Conservation (phyloP, 2,113 vertebrate genomes). For the Lontra canadensis region DNA sequence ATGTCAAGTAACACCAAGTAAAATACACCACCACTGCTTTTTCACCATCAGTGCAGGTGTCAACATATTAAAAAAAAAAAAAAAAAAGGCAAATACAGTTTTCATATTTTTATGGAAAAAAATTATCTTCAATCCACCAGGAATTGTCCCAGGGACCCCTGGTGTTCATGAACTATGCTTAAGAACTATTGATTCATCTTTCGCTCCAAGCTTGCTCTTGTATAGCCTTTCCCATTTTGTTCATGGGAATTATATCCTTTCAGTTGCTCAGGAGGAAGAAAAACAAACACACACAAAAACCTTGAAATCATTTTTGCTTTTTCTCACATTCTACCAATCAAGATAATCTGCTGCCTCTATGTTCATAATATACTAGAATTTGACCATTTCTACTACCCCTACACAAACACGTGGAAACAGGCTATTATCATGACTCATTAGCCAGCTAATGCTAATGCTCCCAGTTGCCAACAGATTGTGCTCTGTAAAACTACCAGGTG, state of each 20-base stretch:
- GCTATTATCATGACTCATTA: slow-evolving; percentile 38
- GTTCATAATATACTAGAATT: not conserved
- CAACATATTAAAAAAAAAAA: not conserved
- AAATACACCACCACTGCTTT: not conserved
- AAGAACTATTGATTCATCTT: not conserved
- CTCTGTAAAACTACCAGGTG: not conserved
- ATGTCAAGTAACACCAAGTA: not conserved
- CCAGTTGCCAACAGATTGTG: not conserved
- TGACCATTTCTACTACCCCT: not conserved
- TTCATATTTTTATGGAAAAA: not conserved
- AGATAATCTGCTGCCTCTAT: not conserved
- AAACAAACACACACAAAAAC: not conserved
- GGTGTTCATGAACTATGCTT: not conserved
- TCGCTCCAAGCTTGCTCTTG: not conserved
- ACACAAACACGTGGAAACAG: not conserved
- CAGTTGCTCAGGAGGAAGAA: not conserved
- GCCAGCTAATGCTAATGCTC: not conserved
- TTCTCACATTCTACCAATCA: not conserved
- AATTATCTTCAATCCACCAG: not conserved
- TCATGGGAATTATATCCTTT: not conserved
- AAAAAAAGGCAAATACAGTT: not conserved
- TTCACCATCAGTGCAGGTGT: not conserved
- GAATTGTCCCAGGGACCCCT: not conserved
- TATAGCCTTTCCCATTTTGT: not conserved
- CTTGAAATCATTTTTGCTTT: not conserved